phyloP scores from a whole-genome alignment of 2,797 vertebrate genomes.

The Clarias platycephalus region DNA sequence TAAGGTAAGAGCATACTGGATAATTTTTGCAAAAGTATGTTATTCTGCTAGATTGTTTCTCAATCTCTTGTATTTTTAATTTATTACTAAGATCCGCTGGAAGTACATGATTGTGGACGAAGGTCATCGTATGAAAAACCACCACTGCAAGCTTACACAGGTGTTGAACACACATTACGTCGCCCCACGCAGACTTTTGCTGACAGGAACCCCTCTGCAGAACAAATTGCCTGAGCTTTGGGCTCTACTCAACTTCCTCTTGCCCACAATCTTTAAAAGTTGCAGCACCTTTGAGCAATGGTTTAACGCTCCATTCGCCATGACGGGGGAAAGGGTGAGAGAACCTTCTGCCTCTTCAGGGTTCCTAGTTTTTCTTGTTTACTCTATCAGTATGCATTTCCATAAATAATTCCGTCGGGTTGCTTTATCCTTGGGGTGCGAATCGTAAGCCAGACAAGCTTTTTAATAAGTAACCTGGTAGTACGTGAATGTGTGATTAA shows the following conservation, averaged over 20 bases:
- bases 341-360: neutral
- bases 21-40: neutral
- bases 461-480: neutral
- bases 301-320: conserved; percentile 97
- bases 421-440: neutral
- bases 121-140: conserved; percentile 98
- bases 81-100: conserved; percentile 86
- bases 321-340: conserved; percentile 94
- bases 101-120: conserved; percentile 99
- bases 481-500: neutral
- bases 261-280: conserved; percentile 97
- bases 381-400: neutral
- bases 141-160: conserved; percentile 97
- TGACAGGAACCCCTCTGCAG: conserved; percentile 93
- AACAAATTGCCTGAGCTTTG: conserved; percentile 97
- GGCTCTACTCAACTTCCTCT: conserved; percentile 95
- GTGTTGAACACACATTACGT: conserved; percentile 97
- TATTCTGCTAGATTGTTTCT: neutral
- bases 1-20: conserved; percentile 78
- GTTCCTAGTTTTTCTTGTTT: neutral
- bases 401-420: neutral
- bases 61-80: neutral
- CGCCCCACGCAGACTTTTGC: conserved; percentile 89
- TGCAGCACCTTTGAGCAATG: conserved; percentile 98
- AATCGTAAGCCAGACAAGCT: neutral